Evolutionary conservation across 1,140 invertebrate species (phyloP), one percentile per base, ranked within the genome.

Genomic region (Drosophila equinoxialis): DNA sequence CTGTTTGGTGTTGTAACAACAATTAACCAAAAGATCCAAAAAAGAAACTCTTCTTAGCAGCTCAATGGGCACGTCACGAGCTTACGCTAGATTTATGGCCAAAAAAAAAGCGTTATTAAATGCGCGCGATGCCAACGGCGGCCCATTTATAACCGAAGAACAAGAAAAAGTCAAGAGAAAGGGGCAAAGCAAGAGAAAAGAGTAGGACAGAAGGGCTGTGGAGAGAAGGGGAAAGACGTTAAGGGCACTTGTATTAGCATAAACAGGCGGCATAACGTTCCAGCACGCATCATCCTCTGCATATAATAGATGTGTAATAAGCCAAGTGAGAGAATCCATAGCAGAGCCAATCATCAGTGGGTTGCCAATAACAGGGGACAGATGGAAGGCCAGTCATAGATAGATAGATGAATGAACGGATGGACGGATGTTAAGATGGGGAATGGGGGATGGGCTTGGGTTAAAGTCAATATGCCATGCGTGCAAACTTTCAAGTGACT

Each of bases 71-170:
- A 68, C 70, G 77, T 77, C 72, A 77, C 62, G 62, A 55, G 58
- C 65, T 77, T 67, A 42, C 37, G 70, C 70, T 83, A 58, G 73
- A 87, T 87, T 87, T 87, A 87, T 77, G 84, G 64, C 81, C 51
- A 71, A 69, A 71, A 26, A 69, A 59, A 54, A 65, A 68, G 69
- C 68, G 70, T 79, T 87, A 87, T 87, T 83, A 83, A 80, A 87
- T 68, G 35, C 35, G 35, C 35, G 76, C 39, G 45, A 51, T 66
- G 72, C 79, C 74, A 13, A 68, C 45, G 71, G 58, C 76, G 35
- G 41, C 71, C 54, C 71, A 87, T 83, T 80, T 80, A 87, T 87
- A 79, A 87, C 69, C 54, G 42, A 45, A 57, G 37, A 39, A 39
- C 37, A 62, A 23, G 7, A 7, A n/a, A 33, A 41, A 67, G 33